Percentiles rank a stretch among this genome's conserved stretches.
phyloP scores from a whole-genome alignment of 1,140 invertebrate genomes.

The Pseudomyrmex sp. region DNA sequence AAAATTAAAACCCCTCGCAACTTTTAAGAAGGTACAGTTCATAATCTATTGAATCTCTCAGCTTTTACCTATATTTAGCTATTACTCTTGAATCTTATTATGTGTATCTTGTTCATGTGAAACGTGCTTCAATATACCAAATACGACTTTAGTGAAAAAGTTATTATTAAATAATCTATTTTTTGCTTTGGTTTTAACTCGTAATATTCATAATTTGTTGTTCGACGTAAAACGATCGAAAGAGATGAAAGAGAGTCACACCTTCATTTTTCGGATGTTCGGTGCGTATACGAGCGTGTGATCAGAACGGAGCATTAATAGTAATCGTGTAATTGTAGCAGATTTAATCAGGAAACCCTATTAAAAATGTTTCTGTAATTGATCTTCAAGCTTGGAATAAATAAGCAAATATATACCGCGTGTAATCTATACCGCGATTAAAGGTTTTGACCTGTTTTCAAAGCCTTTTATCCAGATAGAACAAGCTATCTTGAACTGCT shows the following conservation, averaged over 20 bases:
- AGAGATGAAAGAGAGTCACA: slow-evolving; percentile 11
- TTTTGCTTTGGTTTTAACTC: slow-evolving; percentile 11
- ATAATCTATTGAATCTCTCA: slow-evolving; percentile 25
- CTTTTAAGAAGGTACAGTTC: slow-evolving; percentile 28
- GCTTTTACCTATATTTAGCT: slow-evolving; percentile 37
- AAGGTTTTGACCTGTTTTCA: slow-evolving; percentile 55
- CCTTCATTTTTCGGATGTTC: slow-evolving; percentile 29
- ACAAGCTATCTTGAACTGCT: slow-evolving; percentile 20
- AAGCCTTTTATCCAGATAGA: slow-evolving; percentile 34
- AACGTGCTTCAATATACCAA: not conserved
- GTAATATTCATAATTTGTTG: slow-evolving; percentile 35
- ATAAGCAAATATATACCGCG: slow-evolving; percentile 31
- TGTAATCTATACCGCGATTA: slow-evolving; percentile 33
- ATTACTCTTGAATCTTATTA: slow-evolving; percentile 14
- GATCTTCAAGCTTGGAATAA: slow-evolving; percentile 51
- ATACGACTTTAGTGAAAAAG: not conserved
- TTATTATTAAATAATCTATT: slow-evolving; percentile 11
- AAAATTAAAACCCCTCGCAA: slow-evolving; percentile 44
- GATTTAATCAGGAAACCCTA: slow-evolving; percentile 56
- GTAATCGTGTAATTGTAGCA: slow-evolving; percentile 3
- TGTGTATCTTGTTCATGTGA: not conserved
- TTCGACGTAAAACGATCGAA: slow-evolving; percentile 37
- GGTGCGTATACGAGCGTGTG: slow-evolving; percentile 4
- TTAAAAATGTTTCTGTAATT: slow-evolving; percentile 58
- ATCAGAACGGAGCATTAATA: slow-evolving; percentile 10